Conservation (phyloP, 2,888 invertebrate genomes). For the Hirudinaria manillensis region DNA sequence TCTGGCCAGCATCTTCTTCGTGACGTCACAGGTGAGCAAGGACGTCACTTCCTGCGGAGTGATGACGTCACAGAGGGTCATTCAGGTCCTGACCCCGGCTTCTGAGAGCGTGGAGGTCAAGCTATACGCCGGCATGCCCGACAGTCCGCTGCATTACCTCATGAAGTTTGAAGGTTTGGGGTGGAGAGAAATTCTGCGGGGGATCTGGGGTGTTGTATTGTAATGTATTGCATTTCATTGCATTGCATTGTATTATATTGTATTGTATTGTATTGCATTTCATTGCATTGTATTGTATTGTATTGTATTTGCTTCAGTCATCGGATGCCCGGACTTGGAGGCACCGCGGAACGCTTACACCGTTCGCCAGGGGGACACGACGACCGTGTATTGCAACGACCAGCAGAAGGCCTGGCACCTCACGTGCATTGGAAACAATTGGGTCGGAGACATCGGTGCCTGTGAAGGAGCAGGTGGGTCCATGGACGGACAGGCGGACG, state of each 20-base stretch:
- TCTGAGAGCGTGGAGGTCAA: conserved; percentile 30
- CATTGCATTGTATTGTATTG: conserved; percentile 3
- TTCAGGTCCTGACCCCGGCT: conserved; percentile 15
- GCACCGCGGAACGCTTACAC: conserved; percentile 17
- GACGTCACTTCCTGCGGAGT: conserved; percentile 34
- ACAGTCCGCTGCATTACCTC: conserved; percentile 4
- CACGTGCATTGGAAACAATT: conserved; percentile 30
- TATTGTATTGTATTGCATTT: neutral
- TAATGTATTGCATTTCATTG: neutral
- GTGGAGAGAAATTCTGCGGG: neutral
- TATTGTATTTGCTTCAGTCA: conserved; percentile 23
- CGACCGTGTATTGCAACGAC: conserved; percentile 31
- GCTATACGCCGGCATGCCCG: conserved; percentile 19
- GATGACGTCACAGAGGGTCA: conserved; percentile 19
- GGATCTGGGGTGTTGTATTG: neutral
- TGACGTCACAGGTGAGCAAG: conserved; percentile 25
- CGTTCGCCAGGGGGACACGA: conserved; percentile 25
- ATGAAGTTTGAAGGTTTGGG: conserved; percentile 24
- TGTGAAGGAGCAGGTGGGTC: conserved; percentile 28
- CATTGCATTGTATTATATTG: neutral
- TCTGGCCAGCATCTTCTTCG: conserved; percentile 32
- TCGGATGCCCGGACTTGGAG: conserved; percentile 33
- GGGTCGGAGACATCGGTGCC: conserved; percentile 27
- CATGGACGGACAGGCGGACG: neutral
- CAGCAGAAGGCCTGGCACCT: conserved; percentile 32